Base-by-base conservation (phyloP, 1,140 invertebrate species). In the Megalonaias nervosa region DNA sequence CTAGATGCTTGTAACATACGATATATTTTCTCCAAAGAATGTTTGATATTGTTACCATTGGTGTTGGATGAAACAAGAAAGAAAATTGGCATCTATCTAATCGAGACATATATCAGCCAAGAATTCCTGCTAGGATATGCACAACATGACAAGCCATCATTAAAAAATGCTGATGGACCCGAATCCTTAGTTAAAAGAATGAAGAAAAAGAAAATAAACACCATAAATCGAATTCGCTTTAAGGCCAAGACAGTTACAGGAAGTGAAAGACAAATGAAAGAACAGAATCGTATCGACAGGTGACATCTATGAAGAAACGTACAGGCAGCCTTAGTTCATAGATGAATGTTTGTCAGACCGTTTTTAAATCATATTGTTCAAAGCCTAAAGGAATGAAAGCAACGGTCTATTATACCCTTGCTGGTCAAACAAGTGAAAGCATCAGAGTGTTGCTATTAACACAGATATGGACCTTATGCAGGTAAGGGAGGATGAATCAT, bases 331-430 rank as follows among this genome's bases (percentile, higher is more conserved):
- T n/a, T n/a, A n/a, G n/a, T n/a, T n/a, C n/a, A 23, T 62, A 75
- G 38, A 75, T 71, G 57, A 80, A 80, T 65, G 31, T 23, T 31
- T 80, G 74, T 48, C 79, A 81, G 65, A 61, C 79, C n/a, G 59
- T 81, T 12, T 61, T 81, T 13, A 75, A 74, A 57, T 75, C 79
- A 48, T 74, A 81, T 65, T 71, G 79, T 56, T 73, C 70, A n/a
- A 77, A 77, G 71, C 78, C 74, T 15, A 77, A 68, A 56, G 79
- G 75, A 6, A 5, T 26, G 31, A 77, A 81, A 67, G 56, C 71
- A 21, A n/a, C 62, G 56, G 38, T 70, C 79, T 59, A 55, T 76
- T 57, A 48, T 71, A 21, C 21, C 23, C 31, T 16, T 74, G 17
- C 48, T 81, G 4, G 67, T 60, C 0, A 38, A 64, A 62, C 31